Conservation (phyloP, 2,888 invertebrate species). For the Eilema sororculum region DNA sequence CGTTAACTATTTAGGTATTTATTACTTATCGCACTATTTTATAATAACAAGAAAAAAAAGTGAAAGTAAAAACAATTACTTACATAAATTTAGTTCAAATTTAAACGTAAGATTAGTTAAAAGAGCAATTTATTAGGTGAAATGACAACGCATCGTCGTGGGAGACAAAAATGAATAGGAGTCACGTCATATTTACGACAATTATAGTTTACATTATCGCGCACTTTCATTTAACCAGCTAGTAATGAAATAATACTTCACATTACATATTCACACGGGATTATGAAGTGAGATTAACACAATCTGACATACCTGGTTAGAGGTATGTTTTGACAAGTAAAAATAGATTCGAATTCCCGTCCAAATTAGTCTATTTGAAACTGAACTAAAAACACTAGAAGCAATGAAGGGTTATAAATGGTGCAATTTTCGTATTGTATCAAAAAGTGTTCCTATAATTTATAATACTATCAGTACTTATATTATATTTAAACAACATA, state of each 20-base stretch:
- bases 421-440: not conserved
- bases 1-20: not conserved
- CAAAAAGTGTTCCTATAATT: not conserved
- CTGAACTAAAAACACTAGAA: not conserved
- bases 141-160: slow-evolving; percentile 75
- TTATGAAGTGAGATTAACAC: slow-evolving; percentile 9
- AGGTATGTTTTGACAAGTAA: not conserved
- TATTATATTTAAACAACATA: not conserved
- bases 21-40: slow-evolving; percentile 13
- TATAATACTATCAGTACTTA: not conserved
- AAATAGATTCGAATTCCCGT: not conserved
- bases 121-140: slow-evolving; percentile 71
- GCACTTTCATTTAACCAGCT: slow-evolving; percentile 73
- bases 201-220: slow-evolving; percentile 69
- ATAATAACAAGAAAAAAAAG: slow-evolving; percentile 45
- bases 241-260: slow-evolving; percentile 37
- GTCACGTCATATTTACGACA: slow-evolving; percentile 70
- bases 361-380: not conserved
- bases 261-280: slow-evolving; percentile 36
- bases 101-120: slow-evolving; percentile 60
- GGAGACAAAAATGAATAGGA: slow-evolving; percentile 80
- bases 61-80: slow-evolving; percentile 56
- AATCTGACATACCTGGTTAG: not conserved
- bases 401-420: slow-evolving; percentile 1
- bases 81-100: slow-evolving; percentile 58